Base-by-base conservation (phyloP, 2,888 invertebrate genomes). In the Nezara viridula region DNA sequence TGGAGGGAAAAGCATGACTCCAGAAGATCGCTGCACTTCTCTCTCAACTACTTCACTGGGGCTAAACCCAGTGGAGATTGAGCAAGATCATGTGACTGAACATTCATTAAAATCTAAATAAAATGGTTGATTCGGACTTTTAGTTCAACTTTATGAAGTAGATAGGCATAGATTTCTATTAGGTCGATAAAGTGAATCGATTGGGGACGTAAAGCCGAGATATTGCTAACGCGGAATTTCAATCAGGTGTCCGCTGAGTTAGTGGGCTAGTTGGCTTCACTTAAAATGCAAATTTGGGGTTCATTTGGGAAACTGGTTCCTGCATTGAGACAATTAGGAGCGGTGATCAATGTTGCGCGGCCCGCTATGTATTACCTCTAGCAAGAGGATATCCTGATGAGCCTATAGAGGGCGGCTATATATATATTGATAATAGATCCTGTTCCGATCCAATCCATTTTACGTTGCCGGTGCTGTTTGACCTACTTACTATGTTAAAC, bases 201-300 rank as follows among this genome's bases (percentile, higher is more conserved):
- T 55, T 55, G 0, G 4, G 14, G 19, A 19, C 9, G 21, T 73
- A 73, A 19, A 44, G 44, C 44, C 2, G 19, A 73, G 66, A 7
- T 73, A 73, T 73, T 73, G 37, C 32, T 73, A 37, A 73, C 32
- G 19, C 10, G 37, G 66, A 73, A 37, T 73, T 73, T 73, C 66
- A 73, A 73, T 73, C 66, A 73, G 37, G 66, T 73, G 37, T 16
- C 66, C 32, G 66, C 19, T 37, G 37, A 37, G 32, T 21, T 73
- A 37, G 60, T 60, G 27, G 60, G 10, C 27, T 60, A 60, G 60
- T 60, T 60, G 32, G 6, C 66, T 73, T 21, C 66, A 37, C 66
- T 73, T 37, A 73, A 73, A 73, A 73, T 73, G 66, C 21, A 73
- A 73, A 73, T 73, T 73, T 37, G 14, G 66, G 66, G 66, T 73